Base-by-base conservation (phyloP, 2,113 vertebrate genomes). In the Oncorhynchus nerka region DNA sequence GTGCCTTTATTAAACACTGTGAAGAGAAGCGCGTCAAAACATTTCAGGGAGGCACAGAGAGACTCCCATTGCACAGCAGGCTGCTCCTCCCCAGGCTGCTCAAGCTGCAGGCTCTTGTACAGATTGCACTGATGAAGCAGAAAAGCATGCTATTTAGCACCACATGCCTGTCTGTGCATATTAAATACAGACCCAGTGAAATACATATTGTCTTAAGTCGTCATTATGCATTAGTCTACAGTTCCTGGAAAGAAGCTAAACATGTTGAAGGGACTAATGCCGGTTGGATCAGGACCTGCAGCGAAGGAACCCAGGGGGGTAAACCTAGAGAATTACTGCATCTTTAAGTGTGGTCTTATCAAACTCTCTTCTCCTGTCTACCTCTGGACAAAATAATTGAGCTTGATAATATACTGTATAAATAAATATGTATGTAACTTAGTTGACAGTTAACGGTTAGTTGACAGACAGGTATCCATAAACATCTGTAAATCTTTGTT, bases 101-200 rank as follows among this genome's bases (percentile, higher is more conserved):
- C 7, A 3, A 74, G 85, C 90, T 91, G 85, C 84, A 81, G 87
- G 59, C n/a, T 62, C n/a, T 24, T n/a, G n/a, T 62, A n/a, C n/a
- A 62, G 59, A 84, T 66, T 90, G 86, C 85, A 88, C 89, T 86
- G 89, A 89, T 92, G 91, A 88, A 90, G 90, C 90, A 91, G 89
- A 92, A 90, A 82, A 92, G 85, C 86, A 84, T 85, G 86, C 92
- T 89, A 91, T 91, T 94, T 92, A 92, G 86, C 86, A 82, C 81
- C 85, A 82, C 89, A 85, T 86, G 89, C 86, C 84, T 85, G 86
- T 89, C 89, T 88, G 76, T 90, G 88, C 88, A 91, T 90, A 91
- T 92, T 89, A 91, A 90, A 88, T 61, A 83, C 39, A 15, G 84
- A 88, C 86, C 71, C 71, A 70, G 77, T 76, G 82, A 70, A 81